Conservation (phyloP, 2,113 vertebrate species). For the Odontophorus gujanensis region DNA sequence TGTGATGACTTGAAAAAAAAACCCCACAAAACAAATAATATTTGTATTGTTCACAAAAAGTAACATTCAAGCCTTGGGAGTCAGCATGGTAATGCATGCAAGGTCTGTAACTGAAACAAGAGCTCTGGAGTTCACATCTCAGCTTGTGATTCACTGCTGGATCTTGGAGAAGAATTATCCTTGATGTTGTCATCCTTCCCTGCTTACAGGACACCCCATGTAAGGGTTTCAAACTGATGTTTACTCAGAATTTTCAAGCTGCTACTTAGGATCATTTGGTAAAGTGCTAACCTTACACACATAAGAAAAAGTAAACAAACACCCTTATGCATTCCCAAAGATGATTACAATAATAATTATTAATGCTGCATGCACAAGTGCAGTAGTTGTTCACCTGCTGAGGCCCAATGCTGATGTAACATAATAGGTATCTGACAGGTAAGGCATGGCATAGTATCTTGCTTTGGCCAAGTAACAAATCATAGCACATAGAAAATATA, state of each 20-base stretch:
- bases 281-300: constrained; percentile 46
- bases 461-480: not conserved
- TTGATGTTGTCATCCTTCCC: constrained; percentile 56
- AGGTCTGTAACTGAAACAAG: not conserved
- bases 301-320: not conserved
- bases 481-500: fast-evolving
- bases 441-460: not conserved
- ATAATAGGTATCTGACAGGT: not conserved
- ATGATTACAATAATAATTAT: not conserved
- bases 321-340: constrained; percentile 28
- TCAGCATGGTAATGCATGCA: not conserved
- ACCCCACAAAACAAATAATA: not conserved
- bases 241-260: constrained; percentile 23
- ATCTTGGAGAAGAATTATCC: constrained; percentile 49
- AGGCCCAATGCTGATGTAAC: not conserved
- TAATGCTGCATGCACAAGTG: not conserved
- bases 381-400: not conserved
- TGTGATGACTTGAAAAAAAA: not conserved
- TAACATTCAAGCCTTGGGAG: not conserved
- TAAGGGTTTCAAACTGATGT: constrained; percentile 32
- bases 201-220: not conserved
- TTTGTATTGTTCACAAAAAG: constrained; percentile 2
- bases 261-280: constrained; percentile 53
- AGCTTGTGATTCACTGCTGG: constrained; percentile 24
- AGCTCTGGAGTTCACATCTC: not conserved